Conservation (phyloP, 2,888 invertebrate species). For the Agrotis puta region DNA sequence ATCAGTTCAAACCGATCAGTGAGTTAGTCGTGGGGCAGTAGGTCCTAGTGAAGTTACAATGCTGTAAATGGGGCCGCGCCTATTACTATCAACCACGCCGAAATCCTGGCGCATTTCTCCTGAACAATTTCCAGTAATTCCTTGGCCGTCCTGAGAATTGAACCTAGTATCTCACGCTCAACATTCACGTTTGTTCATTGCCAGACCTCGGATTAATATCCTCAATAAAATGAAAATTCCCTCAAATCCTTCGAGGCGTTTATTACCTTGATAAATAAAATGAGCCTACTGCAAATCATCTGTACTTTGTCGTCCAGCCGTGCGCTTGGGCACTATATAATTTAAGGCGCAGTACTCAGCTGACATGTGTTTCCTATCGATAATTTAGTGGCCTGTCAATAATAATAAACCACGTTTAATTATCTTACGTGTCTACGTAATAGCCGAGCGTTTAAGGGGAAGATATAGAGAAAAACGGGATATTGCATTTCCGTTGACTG, state of each 20-base stretch:
- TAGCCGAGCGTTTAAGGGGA: slow-evolving; percentile 41
- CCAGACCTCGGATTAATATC: too few relatives aligned
- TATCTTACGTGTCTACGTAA: slow-evolving; percentile 58
- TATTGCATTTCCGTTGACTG: slow-evolving; percentile 21
- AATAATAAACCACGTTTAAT: slow-evolving; percentile 70
- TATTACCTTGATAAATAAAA: not conserved
- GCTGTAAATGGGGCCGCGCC: not conserved
- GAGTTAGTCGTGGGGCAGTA: too few relatives aligned
- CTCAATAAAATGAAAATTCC: too few relatives aligned
- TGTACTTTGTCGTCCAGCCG: slow-evolving; percentile 23
- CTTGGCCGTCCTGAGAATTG: not conserved
- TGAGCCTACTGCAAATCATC: slow-evolving; percentile 19
- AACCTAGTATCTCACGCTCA: not conserved
- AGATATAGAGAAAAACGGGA: slow-evolving; percentile 2
- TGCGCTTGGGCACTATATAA: slow-evolving; percentile 57
- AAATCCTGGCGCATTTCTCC: not conserved
- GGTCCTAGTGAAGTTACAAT: not conserved
- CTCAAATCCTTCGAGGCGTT: not conserved
- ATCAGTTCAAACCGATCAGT: too few relatives aligned
- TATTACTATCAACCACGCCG: not conserved
- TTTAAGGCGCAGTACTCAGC: slow-evolving; percentile 63
- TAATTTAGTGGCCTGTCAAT: slow-evolving; percentile 67
- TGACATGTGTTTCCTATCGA: slow-evolving; percentile 70
- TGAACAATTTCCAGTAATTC: not conserved
- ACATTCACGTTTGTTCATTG: too few relatives aligned